A percentile compares a stretch with the other conserved stretches of the same genome.
Evolutionary conservation across 2,797 vertebrate species (phyloP).

Genomic region (Poeciliopsis turneri): DNA sequence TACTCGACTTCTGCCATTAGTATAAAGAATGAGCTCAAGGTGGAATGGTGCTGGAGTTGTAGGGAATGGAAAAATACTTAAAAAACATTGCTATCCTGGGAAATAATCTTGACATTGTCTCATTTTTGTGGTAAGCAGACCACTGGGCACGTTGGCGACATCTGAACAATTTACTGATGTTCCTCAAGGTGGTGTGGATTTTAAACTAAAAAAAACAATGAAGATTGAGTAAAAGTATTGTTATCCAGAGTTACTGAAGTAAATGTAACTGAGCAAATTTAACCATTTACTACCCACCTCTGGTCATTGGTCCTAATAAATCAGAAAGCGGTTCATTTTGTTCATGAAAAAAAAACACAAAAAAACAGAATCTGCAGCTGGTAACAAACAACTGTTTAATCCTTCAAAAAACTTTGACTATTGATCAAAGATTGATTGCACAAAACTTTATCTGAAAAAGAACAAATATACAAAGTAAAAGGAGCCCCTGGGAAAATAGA

Average conservation of each 20-base stretch:
- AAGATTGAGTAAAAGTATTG: not conserved
- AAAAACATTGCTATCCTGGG: not conserved
- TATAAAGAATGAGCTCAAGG: not conserved
- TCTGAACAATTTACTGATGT: not conserved
- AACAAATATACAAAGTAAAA: conserved; percentile 18
- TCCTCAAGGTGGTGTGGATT: not conserved
- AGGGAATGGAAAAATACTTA: not conserved
- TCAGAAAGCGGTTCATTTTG: not conserved
- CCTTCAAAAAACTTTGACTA: not conserved
- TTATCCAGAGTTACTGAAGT: not conserved
- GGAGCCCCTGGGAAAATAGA: conserved; percentile 56
- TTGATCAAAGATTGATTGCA: conserved; percentile 6
- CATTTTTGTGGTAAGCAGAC: conserved; percentile 11
- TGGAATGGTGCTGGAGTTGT: not conserved
- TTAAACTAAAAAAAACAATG: not conserved
- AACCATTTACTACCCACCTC: not conserved
- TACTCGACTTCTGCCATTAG: not conserved
- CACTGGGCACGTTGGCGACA: not conserved
- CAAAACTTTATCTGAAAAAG: conserved; percentile 16
- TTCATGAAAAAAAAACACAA: too few relatives aligned
- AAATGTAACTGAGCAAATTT: too few relatives aligned
- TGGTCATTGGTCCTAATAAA: not conserved
- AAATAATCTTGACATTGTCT: conserved; percentile 17
- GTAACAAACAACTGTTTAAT: not conserved
- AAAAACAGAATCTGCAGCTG: not conserved